Base-by-base conservation (phyloP, 1,140 invertebrate species). In the Zelostemma sp. region DNA sequence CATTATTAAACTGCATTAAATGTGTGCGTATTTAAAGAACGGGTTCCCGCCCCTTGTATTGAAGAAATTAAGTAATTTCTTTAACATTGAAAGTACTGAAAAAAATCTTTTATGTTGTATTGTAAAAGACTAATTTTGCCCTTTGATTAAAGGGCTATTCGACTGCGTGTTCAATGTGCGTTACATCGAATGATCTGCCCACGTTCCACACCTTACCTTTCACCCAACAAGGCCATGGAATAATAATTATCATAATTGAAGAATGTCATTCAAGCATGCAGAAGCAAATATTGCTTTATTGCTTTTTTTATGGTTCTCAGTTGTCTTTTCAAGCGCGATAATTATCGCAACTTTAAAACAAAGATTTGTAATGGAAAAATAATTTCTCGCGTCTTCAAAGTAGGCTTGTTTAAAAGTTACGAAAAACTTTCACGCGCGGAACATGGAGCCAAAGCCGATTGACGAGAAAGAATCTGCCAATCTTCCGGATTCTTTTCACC, bases 211-310 rank as follows among this genome's bases (percentile, higher is more conserved):
- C 64, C 62, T 71, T 72, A 63, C 75, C 72, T 77, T 77, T 77
- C 75, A 74, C 75, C 31, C 46, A 18, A 46, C 72, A 77, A 77
- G 75, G 72, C 66, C 63, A 62, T 46, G 19, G 33, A 31, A 45
- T 12, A 46, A 57, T 55, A 33, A 76, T 77, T 77, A 76, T 73
- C 72, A 77, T 76, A 74, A 56, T 56, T 57, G 43, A 74, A 73
- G 60, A 74, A 74, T 74, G 68, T 53, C 64, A 58, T 65, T 33
- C 61, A 33, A 64, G 53, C 47, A 56, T 53, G 40, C 12, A 57
- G 41, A 17, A n/a, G 28, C 40, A 17, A 57, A 40, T 14, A 63
- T 67, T 67, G 69, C 46, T 62, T 47, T 67, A 67, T 60, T 72
- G 56, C 46, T 46, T 61, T 64, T 57, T 47, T 67, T 72, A 51